Conservation (phyloP, 64 coral and sea anemone genomes). For the Pachyseris speciosa region DNA sequence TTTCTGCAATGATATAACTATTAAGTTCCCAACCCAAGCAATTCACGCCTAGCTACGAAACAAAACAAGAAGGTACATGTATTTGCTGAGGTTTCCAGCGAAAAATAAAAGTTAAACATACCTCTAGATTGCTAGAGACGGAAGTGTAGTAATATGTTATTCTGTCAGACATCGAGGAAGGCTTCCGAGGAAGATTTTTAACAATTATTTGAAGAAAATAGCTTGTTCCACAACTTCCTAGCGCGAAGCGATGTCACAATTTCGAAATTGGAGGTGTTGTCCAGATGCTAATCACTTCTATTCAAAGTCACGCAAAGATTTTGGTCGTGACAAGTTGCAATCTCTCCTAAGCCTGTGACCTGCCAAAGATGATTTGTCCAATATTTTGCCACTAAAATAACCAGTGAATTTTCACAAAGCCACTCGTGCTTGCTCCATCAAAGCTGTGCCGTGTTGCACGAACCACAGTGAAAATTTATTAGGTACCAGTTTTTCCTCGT, state of each 20-base stretch:
- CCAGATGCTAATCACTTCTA: background rate
- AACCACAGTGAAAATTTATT: background rate
- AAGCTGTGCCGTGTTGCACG: too few species aligned
- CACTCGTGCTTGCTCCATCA: too few species aligned
- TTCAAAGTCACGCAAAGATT: slow-evolving; percentile 13
- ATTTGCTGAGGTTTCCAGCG: background rate
- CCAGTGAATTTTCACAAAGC: background rate
- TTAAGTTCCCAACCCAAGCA: too few species aligned
- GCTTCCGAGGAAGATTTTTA: background rate
- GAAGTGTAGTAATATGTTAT: slow-evolving; percentile 62
- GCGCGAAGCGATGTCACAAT: too few species aligned
- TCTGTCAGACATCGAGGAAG: slow-evolving; percentile 35
- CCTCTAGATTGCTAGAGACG: slow-evolving; percentile 72
- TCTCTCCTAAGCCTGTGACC: too few species aligned
- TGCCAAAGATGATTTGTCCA: background rate
- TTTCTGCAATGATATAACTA: too few species aligned
- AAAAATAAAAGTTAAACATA: slow-evolving; percentile 7
- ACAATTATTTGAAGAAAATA: background rate
- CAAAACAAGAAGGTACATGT: background rate
- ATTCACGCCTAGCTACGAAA: background rate
- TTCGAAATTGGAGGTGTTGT: too few species aligned
- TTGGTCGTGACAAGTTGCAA: background rate
- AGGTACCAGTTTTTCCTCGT: background rate
- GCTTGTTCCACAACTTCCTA: too few species aligned
- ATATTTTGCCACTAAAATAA: background rate